These are phyloP conservation scores for Zele albiditarsus DNA, from an alignment of 2,888 invertebrate species.

Conservation along the genomic window DNA sequence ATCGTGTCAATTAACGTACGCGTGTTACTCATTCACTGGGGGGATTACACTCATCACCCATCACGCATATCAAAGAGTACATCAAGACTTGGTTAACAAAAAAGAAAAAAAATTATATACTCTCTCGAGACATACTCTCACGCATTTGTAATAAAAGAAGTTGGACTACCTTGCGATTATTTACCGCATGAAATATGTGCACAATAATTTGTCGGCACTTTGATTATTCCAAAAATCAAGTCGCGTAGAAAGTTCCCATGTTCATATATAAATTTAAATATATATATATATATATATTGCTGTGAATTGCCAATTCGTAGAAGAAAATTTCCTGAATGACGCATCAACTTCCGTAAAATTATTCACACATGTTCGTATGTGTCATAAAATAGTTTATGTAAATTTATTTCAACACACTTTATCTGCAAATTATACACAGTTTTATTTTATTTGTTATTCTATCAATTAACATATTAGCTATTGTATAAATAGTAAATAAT, in stretches of 20 bases:
- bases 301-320: neutral
- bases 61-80: neutral
- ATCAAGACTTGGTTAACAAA: neutral
- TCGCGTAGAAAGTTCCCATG: constrained; percentile 7
- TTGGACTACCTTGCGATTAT: neutral
- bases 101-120: neutral
- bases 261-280: neutral
- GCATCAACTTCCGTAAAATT: neutral
- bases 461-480: neutral
- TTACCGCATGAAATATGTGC: constrained; percentile 6
- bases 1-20: neutral
- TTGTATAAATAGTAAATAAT: neutral
- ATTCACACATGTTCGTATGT: constrained; percentile 3
- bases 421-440: neutral
- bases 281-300: no score
- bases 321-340: constrained; percentile 17
- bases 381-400: neutral
- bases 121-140: neutral
- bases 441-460: neutral
- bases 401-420: neutral
- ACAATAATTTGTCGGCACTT: constrained; percentile 4
- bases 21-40: constrained; percentile 4
- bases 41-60: neutral
- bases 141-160: neutral
- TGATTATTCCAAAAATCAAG: neutral